A percentile compares a stretch with the other conserved stretches of the same genome.
phyloP scores from a whole-genome alignment of 2,888 invertebrate genomes.

The Periphyllus acericola region DNA sequence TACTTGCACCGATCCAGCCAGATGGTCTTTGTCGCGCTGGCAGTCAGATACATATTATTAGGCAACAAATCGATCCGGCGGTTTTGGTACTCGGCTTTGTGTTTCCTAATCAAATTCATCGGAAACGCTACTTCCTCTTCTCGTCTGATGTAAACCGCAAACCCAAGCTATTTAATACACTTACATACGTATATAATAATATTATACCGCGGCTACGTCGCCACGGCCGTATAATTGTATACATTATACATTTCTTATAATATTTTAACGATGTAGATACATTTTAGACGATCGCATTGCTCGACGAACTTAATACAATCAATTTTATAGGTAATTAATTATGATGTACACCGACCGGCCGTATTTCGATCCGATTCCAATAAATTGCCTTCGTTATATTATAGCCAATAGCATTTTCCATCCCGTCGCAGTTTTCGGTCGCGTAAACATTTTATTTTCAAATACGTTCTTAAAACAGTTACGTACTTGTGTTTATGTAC shows the following conservation, averaged over 20 bases:
- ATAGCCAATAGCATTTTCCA: background rate
- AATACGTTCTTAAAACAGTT: background rate
- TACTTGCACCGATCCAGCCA: constrained; percentile 67
- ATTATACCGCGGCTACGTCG: background rate
- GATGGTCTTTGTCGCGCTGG: constrained; percentile 66
- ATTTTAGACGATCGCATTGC: constrained; percentile 12
- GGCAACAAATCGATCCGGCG: constrained; percentile 45
- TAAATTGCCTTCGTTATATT: no score
- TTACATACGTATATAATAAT: background rate
- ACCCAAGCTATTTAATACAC: background rate
- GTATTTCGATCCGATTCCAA: background rate
- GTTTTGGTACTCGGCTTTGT: constrained; percentile 51
- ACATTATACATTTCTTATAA: background rate
- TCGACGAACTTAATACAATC: constrained; percentile 36
- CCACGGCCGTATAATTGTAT: background rate
- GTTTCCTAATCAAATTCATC: constrained; percentile 42
- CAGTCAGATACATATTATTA: constrained; percentile 64
- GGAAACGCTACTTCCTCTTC: background rate
- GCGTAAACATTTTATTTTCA: background rate
- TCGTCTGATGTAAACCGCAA: constrained; percentile 6
- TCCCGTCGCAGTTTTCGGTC: background rate
- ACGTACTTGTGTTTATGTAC: no score
- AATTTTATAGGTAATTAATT: constrained; percentile 14
- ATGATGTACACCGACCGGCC: background rate
- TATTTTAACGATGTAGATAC: constrained; percentile 16